These are phyloP conservation scores for Hydrozoanthus tunicans DNA, from an alignment of 64 coral and sea anemone species.

Conservation along the genomic window DNA sequence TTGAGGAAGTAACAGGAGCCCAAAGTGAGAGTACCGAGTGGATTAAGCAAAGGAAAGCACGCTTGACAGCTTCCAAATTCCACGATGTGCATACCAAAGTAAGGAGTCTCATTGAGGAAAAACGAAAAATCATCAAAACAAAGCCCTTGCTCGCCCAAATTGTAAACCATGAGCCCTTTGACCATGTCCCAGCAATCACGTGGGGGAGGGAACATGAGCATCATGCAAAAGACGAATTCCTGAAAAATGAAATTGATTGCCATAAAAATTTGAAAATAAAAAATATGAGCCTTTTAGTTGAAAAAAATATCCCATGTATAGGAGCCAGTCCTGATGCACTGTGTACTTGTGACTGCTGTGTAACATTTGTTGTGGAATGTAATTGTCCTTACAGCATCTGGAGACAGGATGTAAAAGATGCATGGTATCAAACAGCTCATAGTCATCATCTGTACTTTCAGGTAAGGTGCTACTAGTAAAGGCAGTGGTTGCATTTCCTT, in stretches of 20 bases:
- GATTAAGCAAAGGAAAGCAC: slow-evolving; percentile 16
- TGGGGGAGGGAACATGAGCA: slow-evolving; percentile 13
- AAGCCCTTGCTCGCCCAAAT: slow-evolving; percentile 13
- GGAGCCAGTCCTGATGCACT: slow-evolving; percentile 60
- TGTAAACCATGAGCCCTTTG: not conserved
- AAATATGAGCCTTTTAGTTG: slow-evolving; percentile 1
- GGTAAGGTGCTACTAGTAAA: slow-evolving; percentile 32
- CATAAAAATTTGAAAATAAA: slow-evolving; percentile 4
- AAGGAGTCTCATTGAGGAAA: slow-evolving; percentile 13
- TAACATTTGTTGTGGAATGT: slow-evolving; percentile 55
- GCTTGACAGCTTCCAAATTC: slow-evolving; percentile 17
- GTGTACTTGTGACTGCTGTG: slow-evolving; percentile 51
- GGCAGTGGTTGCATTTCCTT: slow-evolving; percentile 20
- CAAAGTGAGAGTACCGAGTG: slow-evolving; percentile 14
- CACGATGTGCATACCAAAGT: not conserved
- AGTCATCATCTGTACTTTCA: slow-evolving; percentile 14
- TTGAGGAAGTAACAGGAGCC: not conserved
- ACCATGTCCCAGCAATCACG: slow-evolving; percentile 3
- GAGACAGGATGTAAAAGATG: slow-evolving; percentile 7
- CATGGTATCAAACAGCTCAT: slow-evolving; percentile 32
- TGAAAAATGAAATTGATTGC: slow-evolving; percentile 35
- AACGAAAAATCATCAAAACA: slow-evolving; percentile 2
- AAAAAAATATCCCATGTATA: slow-evolving; percentile 47
- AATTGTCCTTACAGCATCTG: slow-evolving; percentile 43
- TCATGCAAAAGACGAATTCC: slow-evolving; percentile 31